Base-by-base conservation (phyloP, 2,888 invertebrate species). In the Orthosia cruda region DNA sequence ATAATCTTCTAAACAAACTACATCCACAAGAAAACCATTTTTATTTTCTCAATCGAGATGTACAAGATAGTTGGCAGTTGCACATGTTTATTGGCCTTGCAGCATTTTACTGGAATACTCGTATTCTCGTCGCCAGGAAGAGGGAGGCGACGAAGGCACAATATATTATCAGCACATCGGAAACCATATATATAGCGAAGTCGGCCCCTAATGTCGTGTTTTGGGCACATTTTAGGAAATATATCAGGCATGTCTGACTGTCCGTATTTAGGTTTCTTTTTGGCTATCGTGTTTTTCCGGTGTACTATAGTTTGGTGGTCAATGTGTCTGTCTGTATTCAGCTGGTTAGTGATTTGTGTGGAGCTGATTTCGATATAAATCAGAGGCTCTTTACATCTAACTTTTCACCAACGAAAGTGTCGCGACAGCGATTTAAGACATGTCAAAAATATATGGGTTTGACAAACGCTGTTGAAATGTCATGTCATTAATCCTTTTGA, bases 161-260 rank as follows among this genome's bases (percentile, higher is more conserved):
- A 86, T 87, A 88, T 87, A 84, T 87, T 87, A 87, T 86, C 77
- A 63, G 54, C 49, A 80, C 82, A 87, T 83, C 84, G 87, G 87
- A 87, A 87, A 87, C 84, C 79, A 87, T 87, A 86, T 62, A 84
- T 87, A 81, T 73, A 83, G 81, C 58, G 55, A 64, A 73, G 55
- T 52, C 58, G 62, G 62, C 71, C 61, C 66, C 74, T 76, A 84
- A 84, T 77, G 80, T 76, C 77, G 80, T 61, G 61, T 71, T 80
- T 81, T 62, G 74, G 80, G 74, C 66, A 74, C 82, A 86, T 82
- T 86, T 84, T 80, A 58, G 54, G 73, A 54, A 64, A 79, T 77
- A 85, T 85, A 73, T 85, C 74, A 71, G 54, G 40, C 66, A 45
- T 71, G 70, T 81, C 73, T 78, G 64, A 74, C 70, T 61, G 72